Conservation (phyloP, 2,113 vertebrate species). For the Lepus timidus region DNA sequence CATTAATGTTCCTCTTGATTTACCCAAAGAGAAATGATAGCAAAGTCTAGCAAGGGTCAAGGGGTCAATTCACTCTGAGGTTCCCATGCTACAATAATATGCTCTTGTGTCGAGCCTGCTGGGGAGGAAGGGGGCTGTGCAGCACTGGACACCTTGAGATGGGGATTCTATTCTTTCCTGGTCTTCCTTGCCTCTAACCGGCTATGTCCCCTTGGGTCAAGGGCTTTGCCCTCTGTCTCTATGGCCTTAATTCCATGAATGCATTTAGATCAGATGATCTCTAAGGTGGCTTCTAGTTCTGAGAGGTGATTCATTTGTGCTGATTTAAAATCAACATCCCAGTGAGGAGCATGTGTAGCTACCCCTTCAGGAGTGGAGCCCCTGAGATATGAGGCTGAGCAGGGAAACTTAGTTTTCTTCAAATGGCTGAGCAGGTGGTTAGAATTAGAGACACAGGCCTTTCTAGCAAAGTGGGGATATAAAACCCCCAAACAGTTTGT, state of each 20-base stretch:
- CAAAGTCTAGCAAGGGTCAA: background rate
- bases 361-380: background rate
- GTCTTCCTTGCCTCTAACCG: background rate
- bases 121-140: background rate
- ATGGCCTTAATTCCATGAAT: background rate
- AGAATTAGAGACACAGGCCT: slow-evolving; percentile 13
- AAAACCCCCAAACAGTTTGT: slow-evolving; percentile 65
- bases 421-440: slow-evolving; percentile 51
- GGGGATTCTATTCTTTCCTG: background rate
- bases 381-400: background rate
- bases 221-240: background rate
- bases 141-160: background rate
- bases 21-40: background rate
- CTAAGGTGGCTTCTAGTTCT: background rate
- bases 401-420: background rate
- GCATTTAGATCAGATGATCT: background rate
- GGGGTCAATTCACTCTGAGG: background rate
- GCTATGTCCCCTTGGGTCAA: background rate
- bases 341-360: background rate
- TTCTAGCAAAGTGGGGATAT: slow-evolving; percentile 16
- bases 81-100: background rate
- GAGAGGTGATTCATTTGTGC: background rate
- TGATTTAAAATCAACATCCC: slow-evolving; percentile 17
- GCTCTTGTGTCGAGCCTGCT: background rate
- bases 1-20: background rate